Conservation (phyloP, 1,140 invertebrate species). For the Hypsibius dujardini region DNA sequence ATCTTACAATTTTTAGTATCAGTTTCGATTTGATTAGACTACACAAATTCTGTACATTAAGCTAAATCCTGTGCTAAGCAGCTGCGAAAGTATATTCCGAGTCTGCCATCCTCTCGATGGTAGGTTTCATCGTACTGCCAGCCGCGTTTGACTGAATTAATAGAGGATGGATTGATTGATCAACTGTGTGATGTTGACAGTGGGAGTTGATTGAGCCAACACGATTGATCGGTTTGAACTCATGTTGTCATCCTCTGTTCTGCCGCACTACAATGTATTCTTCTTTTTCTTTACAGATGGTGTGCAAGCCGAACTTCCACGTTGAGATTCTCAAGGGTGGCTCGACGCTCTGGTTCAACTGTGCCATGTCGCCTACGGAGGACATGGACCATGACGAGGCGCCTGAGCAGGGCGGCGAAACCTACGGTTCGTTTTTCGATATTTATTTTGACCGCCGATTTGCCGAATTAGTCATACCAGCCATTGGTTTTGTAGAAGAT, state of each 20-base stretch:
- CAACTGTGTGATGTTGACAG: background rate
- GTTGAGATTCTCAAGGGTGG: background rate
- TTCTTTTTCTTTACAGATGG: constrained; percentile 10
- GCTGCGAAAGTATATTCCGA: background rate
- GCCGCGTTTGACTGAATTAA: background rate
- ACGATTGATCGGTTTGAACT: background rate
- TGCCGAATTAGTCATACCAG: background rate
- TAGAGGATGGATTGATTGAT: background rate
- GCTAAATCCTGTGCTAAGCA: background rate
- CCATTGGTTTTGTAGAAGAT: constrained; percentile 27
- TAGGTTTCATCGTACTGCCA: no score
- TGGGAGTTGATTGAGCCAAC: background rate
- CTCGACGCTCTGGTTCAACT: background rate
- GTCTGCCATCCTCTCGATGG: background rate
- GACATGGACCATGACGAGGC: background rate
- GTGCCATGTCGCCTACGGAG: background rate
- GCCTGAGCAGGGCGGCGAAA: background rate
- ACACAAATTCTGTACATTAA: background rate
- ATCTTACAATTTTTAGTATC: background rate
- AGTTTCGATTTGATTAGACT: background rate
- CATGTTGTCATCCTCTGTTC: no score
- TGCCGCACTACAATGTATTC: no score
- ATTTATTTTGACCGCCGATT: background rate
- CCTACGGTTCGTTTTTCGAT: background rate
- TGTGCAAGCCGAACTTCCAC: constrained; percentile 5